Evolutionary conservation across 2,797 vertebrate species (phyloP).

Genomic region (Mionectes olivaceus): DNA sequence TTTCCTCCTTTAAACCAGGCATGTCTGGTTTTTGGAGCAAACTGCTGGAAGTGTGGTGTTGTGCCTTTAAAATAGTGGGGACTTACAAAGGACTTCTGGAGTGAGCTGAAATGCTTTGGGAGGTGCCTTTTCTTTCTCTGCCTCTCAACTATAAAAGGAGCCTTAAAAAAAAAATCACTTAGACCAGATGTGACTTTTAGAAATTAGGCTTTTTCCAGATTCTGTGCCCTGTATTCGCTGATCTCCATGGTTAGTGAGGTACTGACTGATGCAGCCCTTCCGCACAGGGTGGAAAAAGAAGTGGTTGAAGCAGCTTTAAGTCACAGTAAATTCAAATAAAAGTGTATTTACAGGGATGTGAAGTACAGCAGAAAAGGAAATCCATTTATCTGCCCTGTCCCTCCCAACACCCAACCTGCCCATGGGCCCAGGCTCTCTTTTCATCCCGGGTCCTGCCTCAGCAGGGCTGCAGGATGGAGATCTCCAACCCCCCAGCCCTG

Average conservation of each 20-base stretch:
- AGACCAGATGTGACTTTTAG: accelerated
- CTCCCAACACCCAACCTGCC: too few species aligned
- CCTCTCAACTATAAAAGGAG: background rate
- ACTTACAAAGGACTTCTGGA: background rate
- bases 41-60: background rate
- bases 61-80: background rate
- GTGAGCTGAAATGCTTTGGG: background rate
- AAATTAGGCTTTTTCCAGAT: background rate
- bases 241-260: background rate
- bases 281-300: background rate
- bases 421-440: background rate
- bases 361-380: background rate
- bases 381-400: accelerated
- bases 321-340: background rate
- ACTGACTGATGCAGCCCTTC: background rate
- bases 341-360: background rate
- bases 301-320: background rate
- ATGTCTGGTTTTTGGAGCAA: background rate
- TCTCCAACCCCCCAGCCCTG: background rate
- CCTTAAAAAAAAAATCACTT: background rate
- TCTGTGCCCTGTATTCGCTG: background rate
- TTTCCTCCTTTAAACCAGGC: background rate
- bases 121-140: background rate
- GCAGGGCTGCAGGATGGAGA: background rate
- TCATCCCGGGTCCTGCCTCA: background rate